Evolutionary conservation across 37 sponge, comb jelly and placozoan genomes (phyloP), one percentile per base, ranked within the genome.

Genomic region (Haliclona indistincta): DNA sequence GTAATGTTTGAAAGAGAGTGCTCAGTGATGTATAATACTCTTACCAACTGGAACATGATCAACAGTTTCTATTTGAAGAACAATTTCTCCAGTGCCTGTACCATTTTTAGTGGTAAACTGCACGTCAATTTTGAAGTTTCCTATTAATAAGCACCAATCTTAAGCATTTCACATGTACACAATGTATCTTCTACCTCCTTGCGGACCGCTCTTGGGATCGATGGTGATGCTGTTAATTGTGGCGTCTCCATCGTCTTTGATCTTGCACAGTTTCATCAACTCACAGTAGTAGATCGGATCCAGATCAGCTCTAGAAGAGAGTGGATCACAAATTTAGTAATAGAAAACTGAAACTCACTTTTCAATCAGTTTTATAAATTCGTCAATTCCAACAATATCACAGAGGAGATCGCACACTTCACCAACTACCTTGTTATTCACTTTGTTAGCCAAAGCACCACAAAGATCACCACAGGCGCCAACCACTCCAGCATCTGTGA

Each of bases 251-350:
- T 90, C 58, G 44, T 95, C 91, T 23, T 80, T 81, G 22, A 87
- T 56, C 2, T 76, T 55, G 67, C 95, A 95, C 0, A 43, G 51
- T 10, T 60, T 42, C 56, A 95, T 39, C 43, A 90, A 64, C 45
- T 95, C 90, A 77, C 95, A 95, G 55, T 87, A 90, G 80, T 95
- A 95, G 37, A 95, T 87, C 0, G 95, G 95, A 37, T 95, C 95
- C 20, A 95, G 81, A 73, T 95, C 91, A 63, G 91, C 79, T 40
- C 94, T 94, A 71, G 23, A 40, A 6, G 38, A 1, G 60, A 54
- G 13, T 8, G 36, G 5, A 41, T n/a, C n/a, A n/a, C 63, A 30
- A 10, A 30, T 29, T 61, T 40, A 70, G n/a, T n/a, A n/a, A n/a
- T n/a, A n/a, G n/a, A n/a, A n/a, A n/a, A n/a, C n/a, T n/a, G n/a